Evolutionary conservation across 2,113 vertebrate species (phyloP).

Genomic region (Mugil cephalus): DNA sequence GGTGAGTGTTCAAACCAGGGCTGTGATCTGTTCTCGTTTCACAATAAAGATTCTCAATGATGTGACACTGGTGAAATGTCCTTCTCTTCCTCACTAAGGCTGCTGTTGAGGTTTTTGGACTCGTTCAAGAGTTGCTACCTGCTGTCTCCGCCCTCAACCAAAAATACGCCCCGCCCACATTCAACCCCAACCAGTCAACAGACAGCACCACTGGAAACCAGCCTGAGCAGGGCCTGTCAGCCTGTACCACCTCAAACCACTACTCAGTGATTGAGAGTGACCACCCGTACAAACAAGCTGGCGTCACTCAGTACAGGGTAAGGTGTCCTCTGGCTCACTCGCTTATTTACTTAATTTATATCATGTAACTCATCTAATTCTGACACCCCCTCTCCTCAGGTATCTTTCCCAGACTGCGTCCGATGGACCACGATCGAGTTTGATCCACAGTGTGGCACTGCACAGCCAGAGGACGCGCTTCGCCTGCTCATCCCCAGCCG

Average conservation of each 20-base stretch:
- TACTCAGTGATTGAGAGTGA: slow-evolving; percentile 97
- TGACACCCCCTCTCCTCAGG: slow-evolving; percentile 77
- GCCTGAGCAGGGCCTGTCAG: slow-evolving; percentile 95
- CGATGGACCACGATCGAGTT: slow-evolving; percentile 98
- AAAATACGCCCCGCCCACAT: slow-evolving; percentile 97
- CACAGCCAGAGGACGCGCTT: slow-evolving; percentile 95
- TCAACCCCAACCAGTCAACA: slow-evolving; percentile 99
- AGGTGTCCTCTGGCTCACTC: background rate
- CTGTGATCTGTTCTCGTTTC: background rate
- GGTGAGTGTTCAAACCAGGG: slow-evolving; percentile 77
- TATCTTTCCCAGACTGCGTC: slow-evolving; percentile 98
- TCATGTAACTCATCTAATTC: background rate
- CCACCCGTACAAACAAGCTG: slow-evolving; percentile 96
- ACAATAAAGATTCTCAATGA: background rate
- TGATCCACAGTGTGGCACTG: slow-evolving; percentile 96
- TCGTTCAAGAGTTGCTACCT: slow-evolving; percentile 95
- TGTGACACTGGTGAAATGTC: background rate
- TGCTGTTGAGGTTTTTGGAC: slow-evolving; percentile 97
- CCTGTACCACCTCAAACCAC: slow-evolving; percentile 96
- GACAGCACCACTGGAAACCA: slow-evolving; percentile 98
- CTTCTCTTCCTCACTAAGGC: slow-evolving; percentile 81
- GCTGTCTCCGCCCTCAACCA: slow-evolving; percentile 97
- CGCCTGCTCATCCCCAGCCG: slow-evolving; percentile 95
- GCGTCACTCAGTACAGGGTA: slow-evolving; percentile 96
- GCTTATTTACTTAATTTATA: background rate